Conservation (phyloP, 2,888 invertebrate species). For the Hypomecis atomaria region DNA sequence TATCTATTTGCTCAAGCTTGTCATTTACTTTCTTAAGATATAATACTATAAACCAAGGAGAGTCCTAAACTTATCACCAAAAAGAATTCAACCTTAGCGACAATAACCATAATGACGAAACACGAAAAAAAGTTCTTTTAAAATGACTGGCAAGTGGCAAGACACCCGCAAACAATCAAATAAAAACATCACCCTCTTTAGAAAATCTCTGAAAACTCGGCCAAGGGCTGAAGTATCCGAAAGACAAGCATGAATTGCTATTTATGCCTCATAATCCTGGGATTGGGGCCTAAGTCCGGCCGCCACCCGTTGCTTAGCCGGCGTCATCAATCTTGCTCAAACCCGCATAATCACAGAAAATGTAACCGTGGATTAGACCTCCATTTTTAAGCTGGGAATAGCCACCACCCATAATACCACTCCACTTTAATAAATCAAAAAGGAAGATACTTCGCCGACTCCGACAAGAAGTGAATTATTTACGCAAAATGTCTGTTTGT, state of each 20-base stretch:
- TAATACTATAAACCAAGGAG: too few species aligned
- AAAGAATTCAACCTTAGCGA: too few species aligned
- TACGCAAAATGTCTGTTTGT: neutral
- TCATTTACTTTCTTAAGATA: too few species aligned
- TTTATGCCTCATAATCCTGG: slow-evolving; percentile 74
- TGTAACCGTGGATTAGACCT: slow-evolving; percentile 72
- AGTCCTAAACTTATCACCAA: too few species aligned
- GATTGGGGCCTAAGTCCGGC: slow-evolving; percentile 65
- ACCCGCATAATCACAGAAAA: slow-evolving; percentile 79
- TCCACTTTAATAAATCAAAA: slow-evolving; percentile 29
- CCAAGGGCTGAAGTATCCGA: slow-evolving; percentile 37
- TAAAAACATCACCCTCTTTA: slow-evolving; percentile 19
- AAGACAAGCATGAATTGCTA: slow-evolving; percentile 67
- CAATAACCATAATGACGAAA: neutral
- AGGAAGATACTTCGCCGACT: slow-evolving; percentile 10
- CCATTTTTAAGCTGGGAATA: slow-evolving; percentile 65
- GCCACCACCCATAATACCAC: slow-evolving; percentile 27
- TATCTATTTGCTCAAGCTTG: too few species aligned
- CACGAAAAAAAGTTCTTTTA: neutral
- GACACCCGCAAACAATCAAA: slow-evolving; percentile 9
- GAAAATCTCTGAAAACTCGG: slow-evolving; percentile 19
- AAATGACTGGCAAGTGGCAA: slow-evolving; percentile 8
- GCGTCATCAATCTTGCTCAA: slow-evolving; percentile 81
- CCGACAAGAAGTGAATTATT: neutral
- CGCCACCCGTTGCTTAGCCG: slow-evolving; percentile 53